Base-by-base conservation (phyloP, 64 coral and sea anemone genomes). In the Astreopora myriophthalma region DNA sequence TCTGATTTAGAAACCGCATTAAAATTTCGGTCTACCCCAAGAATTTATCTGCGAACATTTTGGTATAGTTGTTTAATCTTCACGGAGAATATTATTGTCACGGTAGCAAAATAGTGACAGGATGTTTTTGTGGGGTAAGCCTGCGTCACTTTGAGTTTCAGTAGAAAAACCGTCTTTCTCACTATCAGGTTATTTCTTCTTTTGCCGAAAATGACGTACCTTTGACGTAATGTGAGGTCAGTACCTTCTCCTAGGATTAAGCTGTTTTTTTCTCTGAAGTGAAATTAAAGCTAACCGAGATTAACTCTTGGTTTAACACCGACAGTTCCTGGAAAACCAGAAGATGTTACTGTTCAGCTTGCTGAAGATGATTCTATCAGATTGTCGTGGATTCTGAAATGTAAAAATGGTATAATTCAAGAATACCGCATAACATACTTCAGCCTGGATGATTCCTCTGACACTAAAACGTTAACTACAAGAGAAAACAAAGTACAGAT, bases 271-370 rank as follows among this genome's bases (percentile, higher is more conserved):
- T 71, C 0, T 0, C 9, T 0, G 11, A 32, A 14, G 26, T 0
- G 9, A 30, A 71, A 2, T 71, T 8, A 58, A 5, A 16, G 17
- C 9, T 16, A 16, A 58, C 17, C 9, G 17, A 9, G 1, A 9
- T 71, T 29, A 1, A 12, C 33, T 5, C 34, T 46, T 23, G 22
- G 1, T 44, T 75, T 48, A 2, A 1, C 20, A 6, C 42, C 26
- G 16, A 30, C 37, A 90, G 76, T 90, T 90, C 88, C 88, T 44
- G 88, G 40, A n/a, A 71, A 19, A n/a, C 88, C 88, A 30, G 52
- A 46, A 46, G 74, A 68, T 8, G 61, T 61, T 32, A 36, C 64
- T 13, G 78, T 66, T 40, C 1, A 80, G 19, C 23, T 48, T 16
- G 40, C 74, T 20, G 29, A 27, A 28, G 61, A 19, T 28, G 12